A percentile compares a stretch with the other conserved stretches of the same genome.
These are phyloP conservation scores for Recurvirostra avosetta DNA, from an alignment of 2,113 vertebrate species.

Conservation along the genomic window DNA sequence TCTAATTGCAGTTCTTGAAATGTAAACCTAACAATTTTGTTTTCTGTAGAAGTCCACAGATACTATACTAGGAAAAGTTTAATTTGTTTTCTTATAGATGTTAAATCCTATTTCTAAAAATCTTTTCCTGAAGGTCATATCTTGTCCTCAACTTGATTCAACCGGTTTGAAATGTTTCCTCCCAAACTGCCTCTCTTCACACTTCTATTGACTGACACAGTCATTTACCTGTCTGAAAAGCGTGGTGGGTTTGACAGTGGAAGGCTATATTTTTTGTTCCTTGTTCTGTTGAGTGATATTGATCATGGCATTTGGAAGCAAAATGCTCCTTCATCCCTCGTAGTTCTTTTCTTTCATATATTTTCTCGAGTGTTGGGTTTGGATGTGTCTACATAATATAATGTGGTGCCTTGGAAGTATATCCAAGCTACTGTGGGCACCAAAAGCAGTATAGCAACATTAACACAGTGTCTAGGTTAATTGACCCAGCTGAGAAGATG, in stretches of 20 bases:
- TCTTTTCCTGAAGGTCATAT: background rate
- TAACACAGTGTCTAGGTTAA: background rate
- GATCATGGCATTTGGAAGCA: background rate
- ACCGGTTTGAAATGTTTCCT: background rate
- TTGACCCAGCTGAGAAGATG: background rate
- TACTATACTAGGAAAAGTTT: background rate
- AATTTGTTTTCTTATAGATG: slow-evolving; percentile 5
- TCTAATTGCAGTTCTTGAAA: background rate
- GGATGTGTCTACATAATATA: background rate
- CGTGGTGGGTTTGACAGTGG: background rate
- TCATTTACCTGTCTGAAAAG: background rate
- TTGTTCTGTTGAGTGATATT: background rate
- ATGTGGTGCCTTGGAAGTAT: background rate
- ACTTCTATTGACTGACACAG: background rate
- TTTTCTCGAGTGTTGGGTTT: background rate
- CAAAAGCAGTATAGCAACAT: background rate
- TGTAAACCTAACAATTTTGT: background rate
- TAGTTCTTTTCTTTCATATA: background rate
- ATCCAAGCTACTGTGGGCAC: background rate
- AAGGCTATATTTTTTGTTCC: background rate
- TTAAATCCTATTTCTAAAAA: slow-evolving; percentile 2
- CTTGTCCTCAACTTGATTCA: background rate
- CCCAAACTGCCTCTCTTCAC: background rate
- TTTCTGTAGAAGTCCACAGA: background rate
- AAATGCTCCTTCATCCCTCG: background rate